phyloP scores from a whole-genome alignment of 2,113 vertebrate species.

The Epinephelus moara region DNA sequence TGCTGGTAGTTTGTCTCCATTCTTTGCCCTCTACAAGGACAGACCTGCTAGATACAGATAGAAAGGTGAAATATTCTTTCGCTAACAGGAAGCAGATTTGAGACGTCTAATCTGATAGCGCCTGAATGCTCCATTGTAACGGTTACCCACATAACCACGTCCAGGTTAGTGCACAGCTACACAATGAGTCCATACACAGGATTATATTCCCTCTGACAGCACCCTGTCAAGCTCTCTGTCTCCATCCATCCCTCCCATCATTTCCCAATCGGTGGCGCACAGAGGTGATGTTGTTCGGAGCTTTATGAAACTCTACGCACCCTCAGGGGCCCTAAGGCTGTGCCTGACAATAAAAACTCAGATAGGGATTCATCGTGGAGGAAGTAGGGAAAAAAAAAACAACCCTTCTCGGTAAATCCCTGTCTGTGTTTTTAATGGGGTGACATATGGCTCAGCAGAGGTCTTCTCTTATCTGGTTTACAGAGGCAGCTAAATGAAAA shows the following conservation, averaged over 20 bases:
- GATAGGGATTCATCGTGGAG: constrained; percentile 26
- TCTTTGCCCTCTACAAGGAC: constrained; percentile 45
- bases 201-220: constrained; percentile 65
- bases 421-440: constrained; percentile 47
- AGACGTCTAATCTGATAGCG: constrained; percentile 58
- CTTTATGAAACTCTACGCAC: constrained; percentile 56
- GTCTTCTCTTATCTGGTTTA: constrained; percentile 53
- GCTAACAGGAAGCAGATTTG: constrained; percentile 52
- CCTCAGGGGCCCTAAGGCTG: constrained; percentile 39
- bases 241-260: constrained; percentile 36
- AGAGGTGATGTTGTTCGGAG: constrained; percentile 62
- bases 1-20: constrained; percentile 10
- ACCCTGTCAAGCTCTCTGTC: constrained; percentile 51
- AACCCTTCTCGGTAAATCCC: constrained; percentile 4
- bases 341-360: constrained; percentile 56
- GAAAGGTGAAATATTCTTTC: constrained; percentile 60
- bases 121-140: constrained; percentile 63
- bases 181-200: constrained; percentile 57
- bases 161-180: constrained; percentile 44
- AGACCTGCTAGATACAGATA: constrained; percentile 19
- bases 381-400: constrained; percentile 7
- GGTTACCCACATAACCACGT: constrained; percentile 20
- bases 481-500: constrained; percentile 45
- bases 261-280: constrained; percentile 44
- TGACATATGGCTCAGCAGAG: constrained; percentile 56